Evolutionary conservation across 2,113 vertebrate genomes (phyloP).

Genomic region (Cynopterus brachyotis): DNA sequence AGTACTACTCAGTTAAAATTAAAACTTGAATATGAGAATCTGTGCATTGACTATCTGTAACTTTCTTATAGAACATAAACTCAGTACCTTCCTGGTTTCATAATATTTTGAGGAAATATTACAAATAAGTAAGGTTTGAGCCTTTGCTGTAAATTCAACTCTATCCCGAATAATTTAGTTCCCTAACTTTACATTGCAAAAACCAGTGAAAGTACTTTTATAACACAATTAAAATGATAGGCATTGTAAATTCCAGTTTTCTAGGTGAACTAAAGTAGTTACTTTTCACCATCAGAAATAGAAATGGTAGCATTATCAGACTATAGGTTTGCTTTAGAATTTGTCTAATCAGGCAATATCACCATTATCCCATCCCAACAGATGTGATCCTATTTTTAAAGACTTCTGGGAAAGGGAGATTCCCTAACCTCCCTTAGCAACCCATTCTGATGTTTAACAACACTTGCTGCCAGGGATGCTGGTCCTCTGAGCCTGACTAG

Average conservation of each 20-base stretch:
- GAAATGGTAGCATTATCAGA: not conserved
- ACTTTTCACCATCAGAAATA: conserved; percentile 18
- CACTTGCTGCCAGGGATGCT: conserved; percentile 36
- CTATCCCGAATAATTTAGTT: not conserved
- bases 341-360: not conserved
- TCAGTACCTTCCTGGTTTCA: not conserved
- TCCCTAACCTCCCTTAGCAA: conserved; percentile 67
- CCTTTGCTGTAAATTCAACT: not conserved
- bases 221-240: not conserved
- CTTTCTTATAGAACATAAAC: not conserved
- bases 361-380: conserved; percentile 43
- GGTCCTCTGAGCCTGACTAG: not conserved
- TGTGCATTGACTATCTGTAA: not conserved
- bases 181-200: not conserved
- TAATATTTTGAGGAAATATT: not conserved
- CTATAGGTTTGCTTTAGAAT: not conserved
- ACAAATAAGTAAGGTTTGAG: not conserved
- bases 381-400: conserved; percentile 75
- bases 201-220: not conserved
- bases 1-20: conserved; percentile 1
- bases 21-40: not conserved
- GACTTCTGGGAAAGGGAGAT: conserved; percentile 68
- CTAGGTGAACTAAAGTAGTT: not conserved
- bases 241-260: not conserved
- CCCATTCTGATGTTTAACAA: conserved; percentile 41